Conservation (phyloP, 2,113 vertebrate species). For the Guaruba guarouba region DNA sequence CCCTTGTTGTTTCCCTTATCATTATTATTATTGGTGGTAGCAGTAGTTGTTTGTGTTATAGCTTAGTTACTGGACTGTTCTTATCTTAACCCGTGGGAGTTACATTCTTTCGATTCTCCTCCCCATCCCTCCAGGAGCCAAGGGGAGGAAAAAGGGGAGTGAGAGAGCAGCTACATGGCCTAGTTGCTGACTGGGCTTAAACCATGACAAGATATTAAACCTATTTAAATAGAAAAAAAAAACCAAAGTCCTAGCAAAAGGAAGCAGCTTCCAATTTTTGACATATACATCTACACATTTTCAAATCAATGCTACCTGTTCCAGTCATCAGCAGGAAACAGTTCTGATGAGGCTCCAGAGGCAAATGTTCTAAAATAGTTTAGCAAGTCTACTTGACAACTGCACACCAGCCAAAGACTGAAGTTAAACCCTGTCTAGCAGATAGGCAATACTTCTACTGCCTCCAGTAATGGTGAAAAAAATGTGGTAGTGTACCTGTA, state of each 20-base stretch:
- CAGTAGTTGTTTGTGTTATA: too few relatives aligned
- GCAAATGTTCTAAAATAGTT: not conserved
- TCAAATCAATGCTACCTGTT: not conserved
- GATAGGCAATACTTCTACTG: not conserved
- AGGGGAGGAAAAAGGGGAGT: too few relatives aligned
- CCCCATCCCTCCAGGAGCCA: too few relatives aligned
- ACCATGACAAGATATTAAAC: not conserved
- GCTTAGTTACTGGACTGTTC: too few relatives aligned
- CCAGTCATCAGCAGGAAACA: not conserved
- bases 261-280: not conserved
- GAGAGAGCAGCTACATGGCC: too few relatives aligned
- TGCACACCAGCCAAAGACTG: not conserved
- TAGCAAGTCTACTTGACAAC: not conserved
- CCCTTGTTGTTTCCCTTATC: too few relatives aligned
- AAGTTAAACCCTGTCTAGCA: not conserved
- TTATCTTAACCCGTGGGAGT: too few relatives aligned
- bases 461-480: not conserved
- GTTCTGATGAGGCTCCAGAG: not conserved
- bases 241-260: not conserved
- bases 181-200: too few relatives aligned
- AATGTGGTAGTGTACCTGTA: not conserved
- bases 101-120: too few relatives aligned
- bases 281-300: not conserved
- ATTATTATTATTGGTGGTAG: too few relatives aligned
- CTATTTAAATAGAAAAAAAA: not conserved